Percentiles rank a stretch among this genome's conserved stretches.
Evolutionary conservation across 2,797 vertebrate genomes (phyloP).

Genomic region (Phaenicophaeus curvirostris): DNA sequence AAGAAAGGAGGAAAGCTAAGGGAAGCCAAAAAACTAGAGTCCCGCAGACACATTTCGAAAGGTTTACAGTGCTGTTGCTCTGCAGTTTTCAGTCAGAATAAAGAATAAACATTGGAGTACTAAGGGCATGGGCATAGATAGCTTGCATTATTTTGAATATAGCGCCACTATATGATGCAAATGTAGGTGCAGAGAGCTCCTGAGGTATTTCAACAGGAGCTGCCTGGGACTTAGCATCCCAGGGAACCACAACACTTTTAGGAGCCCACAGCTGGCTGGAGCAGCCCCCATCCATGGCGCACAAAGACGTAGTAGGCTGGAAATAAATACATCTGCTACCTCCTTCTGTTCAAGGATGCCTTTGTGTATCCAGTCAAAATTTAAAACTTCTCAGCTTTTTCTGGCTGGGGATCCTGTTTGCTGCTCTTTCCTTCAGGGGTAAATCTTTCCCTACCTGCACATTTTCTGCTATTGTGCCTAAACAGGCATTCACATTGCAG

Average conservation of each 20-base stretch:
- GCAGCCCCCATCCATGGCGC: neutral
- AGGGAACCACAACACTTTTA: neutral
- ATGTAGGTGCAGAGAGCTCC: neutral
- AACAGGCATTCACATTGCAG: neutral
- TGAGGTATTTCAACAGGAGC: neutral
- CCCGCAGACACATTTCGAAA: slow-evolving; percentile 19
- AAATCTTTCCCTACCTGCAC: accelerated
- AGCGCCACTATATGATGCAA: neutral
- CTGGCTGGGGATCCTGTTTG: neutral
- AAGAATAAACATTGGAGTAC: slow-evolving; percentile 6
- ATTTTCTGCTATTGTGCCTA: neutral
- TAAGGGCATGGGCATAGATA: neutral
- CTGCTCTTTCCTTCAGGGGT: neutral
- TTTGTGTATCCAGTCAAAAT: neutral
- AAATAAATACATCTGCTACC: neutral
- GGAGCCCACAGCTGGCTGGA: neutral
- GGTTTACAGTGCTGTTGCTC: neutral
- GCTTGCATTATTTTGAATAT: neutral
- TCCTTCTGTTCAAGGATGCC: neutral
- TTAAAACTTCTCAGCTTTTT: neutral
- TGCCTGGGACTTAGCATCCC: neutral
- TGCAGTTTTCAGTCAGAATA: slow-evolving; percentile 31
- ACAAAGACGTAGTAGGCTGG: neutral
- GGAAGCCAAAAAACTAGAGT: neutral
- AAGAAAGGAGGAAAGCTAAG: slow-evolving; percentile 39